phyloP scores from a whole-genome alignment of 1,140 invertebrate genomes.

The Lepeophtheirus salmonis region DNA sequence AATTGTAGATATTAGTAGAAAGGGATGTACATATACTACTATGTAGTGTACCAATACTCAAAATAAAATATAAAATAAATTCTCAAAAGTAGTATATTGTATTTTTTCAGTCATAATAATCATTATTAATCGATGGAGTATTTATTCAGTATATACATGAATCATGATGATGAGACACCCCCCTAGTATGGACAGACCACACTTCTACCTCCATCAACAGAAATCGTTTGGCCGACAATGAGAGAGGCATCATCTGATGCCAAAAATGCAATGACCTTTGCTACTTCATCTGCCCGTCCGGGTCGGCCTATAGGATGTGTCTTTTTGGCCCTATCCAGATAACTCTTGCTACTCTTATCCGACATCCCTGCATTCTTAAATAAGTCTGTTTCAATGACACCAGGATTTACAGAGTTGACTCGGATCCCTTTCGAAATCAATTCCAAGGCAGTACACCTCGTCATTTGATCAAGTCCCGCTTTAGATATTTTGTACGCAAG shows the following conservation, averaged over 20 bases:
- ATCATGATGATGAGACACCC: too few species aligned
- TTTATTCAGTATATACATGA: too few species aligned
- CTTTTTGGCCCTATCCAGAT: slow-evolving; percentile 48
- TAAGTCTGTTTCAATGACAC: slow-evolving; percentile 41
- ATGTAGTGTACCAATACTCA: too few species aligned
- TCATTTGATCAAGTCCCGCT: slow-evolving; percentile 45
- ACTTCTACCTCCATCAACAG: slow-evolving; percentile 63
- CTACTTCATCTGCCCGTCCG: slow-evolving; percentile 53
- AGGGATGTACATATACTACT: too few species aligned
- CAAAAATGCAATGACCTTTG: slow-evolving; percentile 58
- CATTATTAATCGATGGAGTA: too few species aligned
- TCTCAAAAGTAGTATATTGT: too few species aligned
- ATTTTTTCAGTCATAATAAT: too few species aligned
- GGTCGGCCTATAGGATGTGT: slow-evolving; percentile 61
- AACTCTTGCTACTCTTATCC: not conserved
- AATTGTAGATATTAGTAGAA: too few species aligned
- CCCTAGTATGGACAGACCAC: slow-evolving; percentile 37
- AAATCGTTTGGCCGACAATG: slow-evolving; percentile 54
- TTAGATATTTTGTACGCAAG: slow-evolving; percentile 32
- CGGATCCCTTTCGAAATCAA: slow-evolving; percentile 24
- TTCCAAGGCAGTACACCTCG: slow-evolving; percentile 42
- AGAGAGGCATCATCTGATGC: slow-evolving; percentile 57
- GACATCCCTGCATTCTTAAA: slow-evolving; percentile 31
- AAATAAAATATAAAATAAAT: too few species aligned
- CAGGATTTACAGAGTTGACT: slow-evolving; percentile 31